These are phyloP conservation scores for Chrysopilus asiliformis DNA, from an alignment of 2,888 invertebrate genomes.

Conservation along the genomic window DNA sequence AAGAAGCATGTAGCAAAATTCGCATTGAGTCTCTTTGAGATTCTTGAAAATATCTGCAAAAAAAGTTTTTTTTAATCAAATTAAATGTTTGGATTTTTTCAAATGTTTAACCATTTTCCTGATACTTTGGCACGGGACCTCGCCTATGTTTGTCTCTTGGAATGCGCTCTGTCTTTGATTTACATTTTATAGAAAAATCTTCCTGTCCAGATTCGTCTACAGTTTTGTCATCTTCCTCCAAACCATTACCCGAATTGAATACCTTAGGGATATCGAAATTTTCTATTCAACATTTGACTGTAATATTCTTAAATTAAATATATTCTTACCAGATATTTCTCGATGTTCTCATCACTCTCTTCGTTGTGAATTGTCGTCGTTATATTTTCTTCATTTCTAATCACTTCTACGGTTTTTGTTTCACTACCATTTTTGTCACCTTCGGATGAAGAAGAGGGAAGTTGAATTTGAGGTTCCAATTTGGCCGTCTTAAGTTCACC, in stretches of 20 bases:
- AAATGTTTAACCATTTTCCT: constrained; percentile 9
- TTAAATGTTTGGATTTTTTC: neutral
- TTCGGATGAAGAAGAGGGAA: neutral
- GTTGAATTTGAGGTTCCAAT: neutral
- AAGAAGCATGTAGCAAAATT: constrained; percentile 11
- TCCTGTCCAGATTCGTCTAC: too few relatives aligned
- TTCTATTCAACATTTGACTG: too few relatives aligned
- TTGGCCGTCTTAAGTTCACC: too few relatives aligned
- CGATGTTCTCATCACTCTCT: neutral
- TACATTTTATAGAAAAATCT: too few relatives aligned
- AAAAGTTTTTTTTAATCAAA: neutral
- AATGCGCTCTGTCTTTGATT: constrained; percentile 7
- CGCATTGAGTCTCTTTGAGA: constrained; percentile 12
- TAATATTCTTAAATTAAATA: too few relatives aligned
- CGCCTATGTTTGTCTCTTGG: constrained; percentile 10
- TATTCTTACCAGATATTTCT: neutral
- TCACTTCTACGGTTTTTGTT: neutral
- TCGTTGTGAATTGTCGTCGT: constrained; percentile 6
- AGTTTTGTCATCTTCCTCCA: too few relatives aligned
- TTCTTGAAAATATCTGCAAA: constrained; percentile 12
- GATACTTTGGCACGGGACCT: constrained; percentile 10
- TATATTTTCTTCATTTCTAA: constrained; percentile 3
- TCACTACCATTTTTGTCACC: neutral
- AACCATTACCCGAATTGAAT: too few relatives aligned
- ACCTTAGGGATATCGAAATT: too few relatives aligned